phyloP scores from a whole-genome alignment of 2,797 vertebrate species.

The Pyrocephalus nanus region DNA sequence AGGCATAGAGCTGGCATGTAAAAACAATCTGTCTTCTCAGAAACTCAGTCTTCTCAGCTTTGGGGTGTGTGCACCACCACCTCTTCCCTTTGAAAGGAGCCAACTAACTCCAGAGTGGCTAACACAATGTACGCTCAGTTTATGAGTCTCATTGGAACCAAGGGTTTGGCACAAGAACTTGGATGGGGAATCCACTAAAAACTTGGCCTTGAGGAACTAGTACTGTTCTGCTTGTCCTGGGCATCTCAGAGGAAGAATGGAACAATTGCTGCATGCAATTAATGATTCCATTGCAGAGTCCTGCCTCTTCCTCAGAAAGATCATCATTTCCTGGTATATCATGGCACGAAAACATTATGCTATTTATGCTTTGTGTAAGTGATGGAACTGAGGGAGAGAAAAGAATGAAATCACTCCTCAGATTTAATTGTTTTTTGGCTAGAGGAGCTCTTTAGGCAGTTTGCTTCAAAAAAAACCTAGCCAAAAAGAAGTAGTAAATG shows the following conservation, averaged over 20 bases:
- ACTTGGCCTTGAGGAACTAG: neutral
- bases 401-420: neutral
- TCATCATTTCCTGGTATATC: conserved; percentile 59
- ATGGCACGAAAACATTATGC: conserved; percentile 29
- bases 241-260: conserved; percentile 58
- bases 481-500: neutral
- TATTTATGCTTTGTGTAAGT: conserved; percentile 36
- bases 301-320: conserved; percentile 50
- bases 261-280: conserved; percentile 45
- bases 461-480: conserved; percentile 7
- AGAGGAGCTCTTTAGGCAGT: neutral
- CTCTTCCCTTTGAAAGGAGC: conserved; percentile 26
- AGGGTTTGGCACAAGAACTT: conserved; percentile 33
- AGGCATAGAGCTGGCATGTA: neutral
- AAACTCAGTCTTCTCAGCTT: neutral
- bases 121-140: conserved; percentile 1
- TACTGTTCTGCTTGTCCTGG: conserved; percentile 13
- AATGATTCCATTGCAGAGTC: neutral
- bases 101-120: neutral
- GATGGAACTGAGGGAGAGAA: neutral
- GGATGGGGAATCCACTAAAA: neutral
- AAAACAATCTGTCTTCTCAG: neutral
- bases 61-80: neutral
- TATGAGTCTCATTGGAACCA: conserved; percentile 4
- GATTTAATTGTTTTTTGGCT: conserved; percentile 40